Base-by-base conservation (phyloP, 2,113 vertebrate species). In the Leuciscus idus region DNA sequence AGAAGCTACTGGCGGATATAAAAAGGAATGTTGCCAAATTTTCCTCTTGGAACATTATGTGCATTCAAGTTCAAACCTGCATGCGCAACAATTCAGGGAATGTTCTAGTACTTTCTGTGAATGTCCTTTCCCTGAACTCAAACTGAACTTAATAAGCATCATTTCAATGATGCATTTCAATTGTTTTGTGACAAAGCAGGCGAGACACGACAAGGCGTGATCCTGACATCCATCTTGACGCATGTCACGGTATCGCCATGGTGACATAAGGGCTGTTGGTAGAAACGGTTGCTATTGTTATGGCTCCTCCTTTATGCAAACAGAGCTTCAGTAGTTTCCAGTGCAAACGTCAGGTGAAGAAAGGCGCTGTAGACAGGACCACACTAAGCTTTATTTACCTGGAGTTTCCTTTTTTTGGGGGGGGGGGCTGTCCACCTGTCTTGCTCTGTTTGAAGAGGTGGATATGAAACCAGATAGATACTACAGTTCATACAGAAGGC, bases 241-340 rank as follows among this genome's bases (percentile, higher is more conserved):
- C 39, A 13, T 68, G 73, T 62, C 84, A 78, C 9, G 23, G 81
- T 88, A 80, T 88, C 57, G 13, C 64, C 21, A 21, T 15, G 33
- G 4, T 78, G 81, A 83, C 72, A 66, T 84, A 88, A 59, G 7
- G n/a, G 55, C 11, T 81, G 66, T 91, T 91, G 86, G 61, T 77
- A 46, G 81, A 82, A 74, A 81, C 81, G 6, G 87, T 76, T 85
- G 75, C 87, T 59, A 88, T 83, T 39, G 85, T 73, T 68, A 26
- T 73, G 66, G 28, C 57, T 79, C 75, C 83, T 73, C 83, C 39
- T 26, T 70, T 86, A 15, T 84, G 87, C 77, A 90, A 92, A 92
- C 91, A 93, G 36, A 89, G 36, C 23, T 86, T 80, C 88, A 88
- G 86, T 92, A 86, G 48, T 90, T 93, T 92, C 83, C 52, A 48